Conservation (phyloP, 2,888 invertebrate species). For the Diploptera punctata region DNA sequence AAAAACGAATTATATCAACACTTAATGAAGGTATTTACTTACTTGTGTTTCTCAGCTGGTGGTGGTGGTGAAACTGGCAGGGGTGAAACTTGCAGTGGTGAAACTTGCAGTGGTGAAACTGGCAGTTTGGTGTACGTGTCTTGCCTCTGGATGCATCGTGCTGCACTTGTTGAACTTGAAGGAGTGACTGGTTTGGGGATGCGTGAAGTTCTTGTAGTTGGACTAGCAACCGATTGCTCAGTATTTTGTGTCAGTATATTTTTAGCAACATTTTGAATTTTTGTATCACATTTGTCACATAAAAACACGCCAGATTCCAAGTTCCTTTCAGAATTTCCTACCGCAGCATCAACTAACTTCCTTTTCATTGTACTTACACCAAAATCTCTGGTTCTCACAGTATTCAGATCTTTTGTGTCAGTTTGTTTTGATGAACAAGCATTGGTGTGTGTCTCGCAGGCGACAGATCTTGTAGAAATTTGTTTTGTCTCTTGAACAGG, state of each 20-base stretch:
- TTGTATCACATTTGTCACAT: slow-evolving; percentile 68
- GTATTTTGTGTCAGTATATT: slow-evolving; percentile 46
- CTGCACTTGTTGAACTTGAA: neutral
- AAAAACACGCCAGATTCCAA: slow-evolving; percentile 55
- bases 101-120: no score
- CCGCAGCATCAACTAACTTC: slow-evolving; percentile 58
- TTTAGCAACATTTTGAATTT: slow-evolving; percentile 61
- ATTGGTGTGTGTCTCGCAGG: neutral
- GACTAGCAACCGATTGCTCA: neutral
- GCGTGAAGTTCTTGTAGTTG: slow-evolving; percentile 45
- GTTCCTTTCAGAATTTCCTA: slow-evolving; percentile 55
- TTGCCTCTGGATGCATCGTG: slow-evolving; percentile 49
- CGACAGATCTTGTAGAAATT: neutral
- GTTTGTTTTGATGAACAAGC: slow-evolving; percentile 33
- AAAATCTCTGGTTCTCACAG: slow-evolving; percentile 42
- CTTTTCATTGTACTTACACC: slow-evolving; percentile 51
- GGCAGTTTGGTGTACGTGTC: slow-evolving; percentile 50
- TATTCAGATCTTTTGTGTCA: slow-evolving; percentile 41
- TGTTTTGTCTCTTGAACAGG: neutral
- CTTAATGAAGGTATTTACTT: neutral
- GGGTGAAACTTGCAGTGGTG: no score
- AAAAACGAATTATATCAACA: neutral
- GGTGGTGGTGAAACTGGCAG: neutral
- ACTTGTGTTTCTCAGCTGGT: neutral
- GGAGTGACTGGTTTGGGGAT: slow-evolving; percentile 45